phyloP scores from a whole-genome alignment of 92 coral and sea anemone species.

The Porites rus region DNA sequence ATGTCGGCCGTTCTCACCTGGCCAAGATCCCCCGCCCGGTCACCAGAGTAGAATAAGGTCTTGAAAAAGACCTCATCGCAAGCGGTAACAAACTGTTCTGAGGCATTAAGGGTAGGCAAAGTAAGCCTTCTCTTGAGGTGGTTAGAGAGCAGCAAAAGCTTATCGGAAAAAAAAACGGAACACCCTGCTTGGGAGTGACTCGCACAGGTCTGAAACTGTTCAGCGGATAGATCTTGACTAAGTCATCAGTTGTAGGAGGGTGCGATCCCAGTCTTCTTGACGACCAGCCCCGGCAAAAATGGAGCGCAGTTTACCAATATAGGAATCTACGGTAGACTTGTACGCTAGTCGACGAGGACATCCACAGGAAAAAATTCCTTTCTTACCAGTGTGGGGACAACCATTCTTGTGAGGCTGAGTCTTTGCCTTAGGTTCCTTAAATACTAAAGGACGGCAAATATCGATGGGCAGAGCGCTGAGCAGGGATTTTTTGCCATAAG shows the following conservation, averaged over 20 bases:
- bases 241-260: conserved; percentile 46
- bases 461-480: neutral
- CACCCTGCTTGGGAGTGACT: conserved; percentile 50
- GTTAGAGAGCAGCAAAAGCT: conserved; percentile 35
- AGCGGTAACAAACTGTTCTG: conserved; percentile 49
- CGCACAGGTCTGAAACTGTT: conserved; percentile 45
- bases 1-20: conserved; percentile 47
- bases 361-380: conserved; percentile 11
- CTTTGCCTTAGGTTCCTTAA: neutral
- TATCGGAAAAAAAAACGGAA: conserved; percentile 51
- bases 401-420: conserved; percentile 10
- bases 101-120: conserved; percentile 5
- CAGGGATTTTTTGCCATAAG: neutral
- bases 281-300: conserved; percentile 8
- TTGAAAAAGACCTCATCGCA: conserved; percentile 60
- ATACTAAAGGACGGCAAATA: conserved; percentile 11
- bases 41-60: conserved; percentile 50
- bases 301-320: conserved; percentile 34
- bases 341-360: conserved; percentile 28
- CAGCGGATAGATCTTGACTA: conserved; percentile 53
- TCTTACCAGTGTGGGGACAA: conserved; percentile 18
- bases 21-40: conserved; percentile 61
- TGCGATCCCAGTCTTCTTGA: conserved; percentile 22
- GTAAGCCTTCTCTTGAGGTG: conserved; percentile 16
- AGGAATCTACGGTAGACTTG: conserved; percentile 10